Base-by-base conservation (phyloP, 2,797 vertebrate species). In the Odontamblyopus rebecca region DNA sequence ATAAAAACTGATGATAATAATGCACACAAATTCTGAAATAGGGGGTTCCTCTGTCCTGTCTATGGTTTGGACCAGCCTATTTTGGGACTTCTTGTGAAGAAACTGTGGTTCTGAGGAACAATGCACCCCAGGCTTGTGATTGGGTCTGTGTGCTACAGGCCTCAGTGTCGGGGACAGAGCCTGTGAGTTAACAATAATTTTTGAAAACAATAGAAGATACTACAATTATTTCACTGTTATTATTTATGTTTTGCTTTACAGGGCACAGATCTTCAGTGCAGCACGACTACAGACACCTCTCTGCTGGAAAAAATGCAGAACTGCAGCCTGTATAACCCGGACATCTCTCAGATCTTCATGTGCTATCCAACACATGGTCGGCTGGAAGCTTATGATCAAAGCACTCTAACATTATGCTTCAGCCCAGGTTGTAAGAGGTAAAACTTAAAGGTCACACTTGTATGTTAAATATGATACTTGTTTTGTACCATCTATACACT, bases 11-110 rank as follows among this genome's bases (percentile, higher is more conserved):
- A 18, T n/a, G 19, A n/a, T 15, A 53, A 4, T 60, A 27, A 27
- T 60, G 6, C 57, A 60, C 1, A 30, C 19, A 13, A 1, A 64
- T 0, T 16, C 1, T 67, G 59, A 68, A 29, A 8, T 71, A 92
- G 91, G 90, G 86, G 0, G 4, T 18, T 56, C 78, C 83, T 11
- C 64, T 91, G 35, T 77, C 86, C 35, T 83, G 80, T 56, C 67
- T 91, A 66, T 77, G 76, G 75, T 89, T 91, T 69, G 88, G 88
- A 63, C 82, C 86, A 0, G 64, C 77, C 1, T 90, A 90, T 78
- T 87, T 86, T 65, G 88, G 90, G 4, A 89, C 90, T 0, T 82
- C 82, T 60, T 0, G 44, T 0, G 68, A 85, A 38, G 51, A 88
- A 73, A 78, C 57, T 1, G 72, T 91, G 53, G 61, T 92, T 62